Percentiles rank a stretch among this genome's conserved stretches.
These are phyloP conservation scores for Buceros bicornis DNA, from an alignment of 2,797 vertebrate genomes.

Conservation along the genomic window DNA sequence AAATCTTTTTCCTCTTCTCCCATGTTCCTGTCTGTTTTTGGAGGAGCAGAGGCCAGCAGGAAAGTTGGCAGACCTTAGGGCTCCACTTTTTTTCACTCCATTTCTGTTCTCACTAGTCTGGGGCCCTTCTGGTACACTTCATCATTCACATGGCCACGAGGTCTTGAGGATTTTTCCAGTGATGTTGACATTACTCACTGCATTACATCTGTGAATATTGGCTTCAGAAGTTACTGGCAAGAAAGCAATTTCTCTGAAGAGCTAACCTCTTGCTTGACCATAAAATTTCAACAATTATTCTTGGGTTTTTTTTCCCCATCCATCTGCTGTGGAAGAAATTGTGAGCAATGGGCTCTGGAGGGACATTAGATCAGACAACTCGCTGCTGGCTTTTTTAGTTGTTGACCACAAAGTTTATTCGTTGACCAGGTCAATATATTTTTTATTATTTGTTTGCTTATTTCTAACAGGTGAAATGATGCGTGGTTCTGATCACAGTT, in stretches of 20 bases:
- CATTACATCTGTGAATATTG: neutral
- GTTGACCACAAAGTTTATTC: neutral
- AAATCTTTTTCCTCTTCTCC: neutral
- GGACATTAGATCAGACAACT: neutral
- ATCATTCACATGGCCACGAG: neutral
- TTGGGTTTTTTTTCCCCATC: neutral
- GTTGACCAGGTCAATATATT: neutral
- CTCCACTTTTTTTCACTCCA: neutral
- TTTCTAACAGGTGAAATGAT: constrained; percentile 63
- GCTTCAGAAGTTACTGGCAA: neutral
- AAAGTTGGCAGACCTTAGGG: neutral
- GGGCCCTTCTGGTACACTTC: neutral
- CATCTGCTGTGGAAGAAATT: neutral
- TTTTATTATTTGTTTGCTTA: neutral
- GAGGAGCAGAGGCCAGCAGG: neutral
- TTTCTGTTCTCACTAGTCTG: neutral
- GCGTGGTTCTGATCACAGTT: constrained; percentile 11
- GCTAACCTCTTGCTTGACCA: neutral
- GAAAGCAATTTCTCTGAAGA: neutral
- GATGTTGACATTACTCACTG: neutral
- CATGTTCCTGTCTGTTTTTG: neutral
- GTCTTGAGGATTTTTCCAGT: neutral
- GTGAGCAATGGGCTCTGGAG: neutral
- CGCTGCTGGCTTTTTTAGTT: neutral
- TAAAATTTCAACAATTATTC: neutral